Evolutionary conservation across 2,113 vertebrate genomes (phyloP).

Genomic region (Pterocles burchelli): DNA sequence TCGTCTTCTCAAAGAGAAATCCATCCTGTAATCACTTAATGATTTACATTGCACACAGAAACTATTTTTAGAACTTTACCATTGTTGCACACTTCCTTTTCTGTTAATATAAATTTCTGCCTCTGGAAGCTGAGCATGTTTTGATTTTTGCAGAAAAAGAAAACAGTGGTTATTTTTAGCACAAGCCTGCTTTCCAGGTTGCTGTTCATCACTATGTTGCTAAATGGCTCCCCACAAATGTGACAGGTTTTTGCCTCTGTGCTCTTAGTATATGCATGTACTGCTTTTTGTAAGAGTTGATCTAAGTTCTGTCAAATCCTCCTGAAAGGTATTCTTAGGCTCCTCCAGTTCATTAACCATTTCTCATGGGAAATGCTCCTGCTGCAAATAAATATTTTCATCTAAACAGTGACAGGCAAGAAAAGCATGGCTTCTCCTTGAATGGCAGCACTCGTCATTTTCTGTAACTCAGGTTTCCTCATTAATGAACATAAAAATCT

Average conservation of each 20-base stretch:
- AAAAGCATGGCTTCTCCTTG: background rate
- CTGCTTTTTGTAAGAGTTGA: background rate
- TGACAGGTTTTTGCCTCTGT: background rate
- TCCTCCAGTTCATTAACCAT: background rate
- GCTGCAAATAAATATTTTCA: background rate
- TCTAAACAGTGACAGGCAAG: background rate
- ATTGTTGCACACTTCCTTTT: background rate
- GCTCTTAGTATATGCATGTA: background rate
- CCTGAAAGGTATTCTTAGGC: background rate
- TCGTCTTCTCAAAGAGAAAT: background rate
- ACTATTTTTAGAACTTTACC: background rate
- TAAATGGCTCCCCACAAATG: background rate
- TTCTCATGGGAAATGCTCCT: background rate
- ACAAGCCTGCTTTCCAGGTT: background rate
- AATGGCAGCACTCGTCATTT: background rate
- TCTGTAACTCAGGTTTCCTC: background rate
- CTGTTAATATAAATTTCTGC: background rate
- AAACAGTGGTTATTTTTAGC: background rate
- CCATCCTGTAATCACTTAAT: background rate
- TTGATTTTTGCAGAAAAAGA: background rate
- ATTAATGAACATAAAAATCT: background rate
- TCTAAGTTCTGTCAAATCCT: background rate
- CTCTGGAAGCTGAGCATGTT: background rate
- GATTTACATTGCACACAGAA: background rate
- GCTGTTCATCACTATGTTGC: background rate